Percentiles rank a stretch among this genome's conserved stretches.
These are phyloP conservation scores for Ammodytes dubius DNA, from an alignment of 2,113 vertebrate species.

Conservation along the genomic window DNA sequence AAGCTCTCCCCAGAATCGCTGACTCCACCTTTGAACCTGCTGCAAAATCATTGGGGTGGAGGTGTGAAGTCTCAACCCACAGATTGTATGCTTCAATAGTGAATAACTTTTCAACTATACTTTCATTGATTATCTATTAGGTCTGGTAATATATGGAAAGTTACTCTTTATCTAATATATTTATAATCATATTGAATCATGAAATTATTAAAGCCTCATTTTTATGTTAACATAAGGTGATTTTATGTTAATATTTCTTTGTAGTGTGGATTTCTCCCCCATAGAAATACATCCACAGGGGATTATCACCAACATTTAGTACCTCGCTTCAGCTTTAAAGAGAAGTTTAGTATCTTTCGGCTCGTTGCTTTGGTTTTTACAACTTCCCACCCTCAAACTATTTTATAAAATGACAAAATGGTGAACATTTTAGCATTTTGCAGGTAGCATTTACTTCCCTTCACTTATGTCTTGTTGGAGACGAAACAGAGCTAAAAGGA, in stretches of 20 bases:
- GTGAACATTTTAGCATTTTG: conserved; percentile 3
- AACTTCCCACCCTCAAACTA: background rate
- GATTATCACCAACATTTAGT: background rate
- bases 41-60: background rate
- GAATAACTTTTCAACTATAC: background rate
- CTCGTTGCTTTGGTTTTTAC: background rate
- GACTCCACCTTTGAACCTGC: background rate
- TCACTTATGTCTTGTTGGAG: background rate
- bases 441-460: conserved; percentile 5
- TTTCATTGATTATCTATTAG: background rate
- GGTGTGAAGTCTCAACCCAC: background rate
- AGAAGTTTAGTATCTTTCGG: background rate
- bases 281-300: too few relatives aligned
- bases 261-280: background rate
- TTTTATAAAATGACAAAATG: conserved; percentile 5
- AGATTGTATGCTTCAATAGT: background rate
- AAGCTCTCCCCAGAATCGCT: background rate
- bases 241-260: too few relatives aligned
- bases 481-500: background rate
- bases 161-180: background rate
- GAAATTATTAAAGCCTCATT: background rate
- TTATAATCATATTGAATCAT: background rate
- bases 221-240: background rate
- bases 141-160: background rate
- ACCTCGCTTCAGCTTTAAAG: background rate